Evolutionary conservation across 2,797 vertebrate species (phyloP), one percentile per base, ranked within the genome.

Genomic region (Tragelaphus eurycerus): DNA sequence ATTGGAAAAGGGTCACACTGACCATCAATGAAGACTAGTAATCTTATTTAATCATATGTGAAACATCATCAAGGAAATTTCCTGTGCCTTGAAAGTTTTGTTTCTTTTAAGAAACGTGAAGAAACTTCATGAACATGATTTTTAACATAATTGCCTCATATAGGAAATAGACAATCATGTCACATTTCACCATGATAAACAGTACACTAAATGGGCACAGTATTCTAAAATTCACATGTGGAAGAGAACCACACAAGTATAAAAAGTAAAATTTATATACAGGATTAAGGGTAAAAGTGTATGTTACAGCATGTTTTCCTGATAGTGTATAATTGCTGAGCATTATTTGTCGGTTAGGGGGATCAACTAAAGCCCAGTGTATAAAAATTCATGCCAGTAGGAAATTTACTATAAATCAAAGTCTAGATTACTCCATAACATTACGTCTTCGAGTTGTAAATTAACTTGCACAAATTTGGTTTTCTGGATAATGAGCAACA

Each of bases 331-430:
- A 98, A 98, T 98, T 97, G 95, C 93, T 79, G 89, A 96, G 86
- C 86, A 90, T 97, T 97, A 97, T 98, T 98, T 97, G 95, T 97
- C 46, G 38, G 96, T 94, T 96, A 85, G 79, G 54, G 84, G 86
- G 98, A 98, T 97, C 96, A 96, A 91, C 96, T 97, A 97, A 98
- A 98, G 98, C 97, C 96, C 46, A 17, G 23, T 98, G 97, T 98
- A 96, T 98, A 98, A 98, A 98, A 98, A 96, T 96, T 86, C 94
- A 86, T 97, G 96, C 96, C 97, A 96, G 86, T 94, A 97, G 98
- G 97, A 98, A 98, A 97, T 96, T 95, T 97, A 94, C 96, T 95
- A 93, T 98, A 98, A 98, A 97, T 97, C 98, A 98, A 96, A 93
- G 84, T 97, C 93, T 96, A 95, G 93, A 96, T 97, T 96, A 89